These are phyloP conservation scores for Heliconius erato DNA, from an alignment of 2,888 invertebrate genomes.

Conservation along the genomic window DNA sequence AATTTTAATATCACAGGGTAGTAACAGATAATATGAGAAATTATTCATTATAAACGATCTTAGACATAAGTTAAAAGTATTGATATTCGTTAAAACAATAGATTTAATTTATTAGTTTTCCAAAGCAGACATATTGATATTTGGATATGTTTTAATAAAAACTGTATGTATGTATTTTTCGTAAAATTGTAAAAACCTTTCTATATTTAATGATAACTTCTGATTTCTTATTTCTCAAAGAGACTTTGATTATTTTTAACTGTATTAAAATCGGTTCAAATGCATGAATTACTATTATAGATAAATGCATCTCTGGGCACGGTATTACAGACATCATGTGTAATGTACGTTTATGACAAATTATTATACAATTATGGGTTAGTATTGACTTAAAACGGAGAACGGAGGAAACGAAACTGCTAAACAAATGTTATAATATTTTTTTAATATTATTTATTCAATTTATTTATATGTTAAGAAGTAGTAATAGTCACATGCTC, in stretches of 20 bases:
- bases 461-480: slow-evolving; percentile 9
- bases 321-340: background rate
- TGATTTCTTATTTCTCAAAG: too few species aligned
- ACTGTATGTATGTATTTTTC: background rate
- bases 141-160: background rate
- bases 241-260: background rate
- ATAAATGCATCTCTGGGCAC: too few species aligned
- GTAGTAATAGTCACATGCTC: slow-evolving; percentile 20
- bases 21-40: slow-evolving; percentile 67
- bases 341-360: background rate
- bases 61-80: slow-evolving; percentile 32
- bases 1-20: slow-evolving; percentile 73
- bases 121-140: background rate
- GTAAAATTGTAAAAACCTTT: background rate
- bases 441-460: background rate
- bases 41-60: slow-evolving; percentile 36
- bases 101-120: background rate
- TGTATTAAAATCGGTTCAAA: background rate
- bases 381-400: background rate
- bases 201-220: background rate
- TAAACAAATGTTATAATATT: background rate
- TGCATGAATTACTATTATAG: too few species aligned
- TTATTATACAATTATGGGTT: background rate
- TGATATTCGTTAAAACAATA: background rate
- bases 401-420: background rate